Conservation (phyloP, 2,888 invertebrate genomes). For the Tenodera sinensis region DNA sequence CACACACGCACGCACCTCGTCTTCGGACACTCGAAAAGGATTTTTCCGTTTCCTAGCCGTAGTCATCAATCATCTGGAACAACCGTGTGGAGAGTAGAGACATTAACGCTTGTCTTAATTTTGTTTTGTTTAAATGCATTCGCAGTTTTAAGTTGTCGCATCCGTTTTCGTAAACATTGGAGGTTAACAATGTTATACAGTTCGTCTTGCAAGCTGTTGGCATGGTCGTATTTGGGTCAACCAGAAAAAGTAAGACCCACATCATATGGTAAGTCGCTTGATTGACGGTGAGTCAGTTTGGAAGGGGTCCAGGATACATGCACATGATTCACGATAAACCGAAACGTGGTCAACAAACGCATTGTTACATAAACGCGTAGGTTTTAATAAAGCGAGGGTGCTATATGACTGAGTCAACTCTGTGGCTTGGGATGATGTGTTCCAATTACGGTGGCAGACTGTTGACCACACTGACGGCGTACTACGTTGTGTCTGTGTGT, state of each 20-base stretch:
- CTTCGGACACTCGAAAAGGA: no score
- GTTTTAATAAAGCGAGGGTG: neutral
- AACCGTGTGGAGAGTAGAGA: no score
- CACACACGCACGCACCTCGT: no score
- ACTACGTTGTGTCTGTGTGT: neutral
- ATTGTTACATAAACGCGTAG: neutral
- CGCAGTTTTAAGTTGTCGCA: no score
- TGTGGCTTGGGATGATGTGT: neutral
- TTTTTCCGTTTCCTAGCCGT: no score
- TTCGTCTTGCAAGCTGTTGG: no score
- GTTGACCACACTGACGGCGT: neutral
- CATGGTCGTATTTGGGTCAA: no score
- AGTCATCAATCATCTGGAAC: no score
- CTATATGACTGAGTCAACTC: neutral
- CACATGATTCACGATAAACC: neutral
- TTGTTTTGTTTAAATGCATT: no score
- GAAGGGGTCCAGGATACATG: neutral
- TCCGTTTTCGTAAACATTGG: no score
- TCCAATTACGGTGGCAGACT: neutral
- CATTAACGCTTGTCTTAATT: no score
- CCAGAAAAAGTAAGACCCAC: neutral
- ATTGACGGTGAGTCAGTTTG: neutral
- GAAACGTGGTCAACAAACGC: neutral
- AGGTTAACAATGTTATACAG: no score
- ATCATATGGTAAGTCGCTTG: neutral